phyloP scores from a whole-genome alignment of 2,888 invertebrate species.

The Acleris cristana region DNA sequence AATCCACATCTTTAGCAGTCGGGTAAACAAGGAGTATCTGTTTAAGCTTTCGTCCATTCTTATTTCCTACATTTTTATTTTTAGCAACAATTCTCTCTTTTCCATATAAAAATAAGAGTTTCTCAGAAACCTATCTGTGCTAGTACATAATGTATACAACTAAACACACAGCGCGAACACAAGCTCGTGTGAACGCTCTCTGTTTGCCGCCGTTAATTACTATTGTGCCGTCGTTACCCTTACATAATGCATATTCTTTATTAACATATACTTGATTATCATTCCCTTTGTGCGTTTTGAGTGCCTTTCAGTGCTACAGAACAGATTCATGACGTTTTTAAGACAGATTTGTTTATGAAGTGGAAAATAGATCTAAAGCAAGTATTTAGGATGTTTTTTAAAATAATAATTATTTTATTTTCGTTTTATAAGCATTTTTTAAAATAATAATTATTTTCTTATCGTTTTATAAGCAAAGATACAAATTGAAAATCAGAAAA shows the following conservation, averaged over 20 bases:
- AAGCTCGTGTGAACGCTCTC: neutral
- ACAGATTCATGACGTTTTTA: conserved; percentile 1
- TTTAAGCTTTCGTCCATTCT: no score
- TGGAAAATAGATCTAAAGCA: neutral
- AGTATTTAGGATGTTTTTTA: no score
- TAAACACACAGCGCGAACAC: neutral
- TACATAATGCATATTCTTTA: conserved; percentile 37
- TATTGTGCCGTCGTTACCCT: conserved; percentile 49
- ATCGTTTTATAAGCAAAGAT: no score
- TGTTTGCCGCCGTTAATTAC: conserved; percentile 66
- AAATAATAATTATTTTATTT: no score
- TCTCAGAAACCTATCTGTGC: neutral
- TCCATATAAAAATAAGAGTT: no score
- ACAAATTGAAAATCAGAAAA: no score
- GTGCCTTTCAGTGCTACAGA: conserved; percentile 21
- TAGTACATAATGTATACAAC: neutral
- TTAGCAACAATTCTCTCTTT: no score
- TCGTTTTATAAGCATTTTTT: no score
- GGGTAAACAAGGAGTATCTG: no score
- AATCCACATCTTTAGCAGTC: no score
- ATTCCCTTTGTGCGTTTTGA: conserved; percentile 30
- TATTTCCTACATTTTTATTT: no score
- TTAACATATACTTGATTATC: conserved; percentile 35
- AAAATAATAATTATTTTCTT: no score
- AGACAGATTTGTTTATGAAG: neutral